Evolutionary conservation across 2,797 vertebrate genomes (phyloP), one percentile per base, ranked within the genome.

Genomic region (Propithecus deckenii): DNA sequence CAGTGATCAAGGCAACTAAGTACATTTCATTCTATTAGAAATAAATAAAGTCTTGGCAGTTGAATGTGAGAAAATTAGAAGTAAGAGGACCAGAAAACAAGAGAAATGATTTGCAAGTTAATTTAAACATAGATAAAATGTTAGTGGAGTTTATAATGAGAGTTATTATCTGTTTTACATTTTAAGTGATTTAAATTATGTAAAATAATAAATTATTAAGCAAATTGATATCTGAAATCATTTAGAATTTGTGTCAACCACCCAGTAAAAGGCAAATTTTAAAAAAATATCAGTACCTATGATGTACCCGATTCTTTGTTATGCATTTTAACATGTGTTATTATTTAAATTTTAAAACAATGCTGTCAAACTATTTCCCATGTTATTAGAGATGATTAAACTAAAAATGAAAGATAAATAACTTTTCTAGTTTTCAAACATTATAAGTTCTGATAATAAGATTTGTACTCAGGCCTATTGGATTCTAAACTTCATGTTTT

Each of bases 1-100:
- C 22, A 71, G 52, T 92, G 72, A 75, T 75, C 18, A 89, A 65
- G 9, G 9, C 74, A 59, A 65, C 11, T 84, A 94, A 81, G n/a
- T 78, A 55, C 10, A 35, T 94, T 76, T 83, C 38, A 79, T 92
- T 91, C 23, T 89, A 32, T 69, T 78, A 86, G 32, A 91, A 90
- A 87, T 28, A 93, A 91, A 18, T 90, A 84, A 93, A 8, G 18
- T 74, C 7, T 48, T 78, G 35, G 22, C 18, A 43, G 48, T 3
- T 86, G 61, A 93, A 74, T n/a, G n/a, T n/a, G 11, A 86, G 41
- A 93, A 95, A 78, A 55, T 38, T 59, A 89, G 32, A 28, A 86
- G 50, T 48, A 76, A 63, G 17, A n/a, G 5, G 7, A 28, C 43
- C 72, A 79, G 22, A 91, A 76, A 43, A 65, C 17, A 4, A 89